Evolutionary conservation across 2,888 invertebrate genomes (phyloP), one percentile per base, ranked within the genome.

Genomic region (Pammene aurita): DNA sequence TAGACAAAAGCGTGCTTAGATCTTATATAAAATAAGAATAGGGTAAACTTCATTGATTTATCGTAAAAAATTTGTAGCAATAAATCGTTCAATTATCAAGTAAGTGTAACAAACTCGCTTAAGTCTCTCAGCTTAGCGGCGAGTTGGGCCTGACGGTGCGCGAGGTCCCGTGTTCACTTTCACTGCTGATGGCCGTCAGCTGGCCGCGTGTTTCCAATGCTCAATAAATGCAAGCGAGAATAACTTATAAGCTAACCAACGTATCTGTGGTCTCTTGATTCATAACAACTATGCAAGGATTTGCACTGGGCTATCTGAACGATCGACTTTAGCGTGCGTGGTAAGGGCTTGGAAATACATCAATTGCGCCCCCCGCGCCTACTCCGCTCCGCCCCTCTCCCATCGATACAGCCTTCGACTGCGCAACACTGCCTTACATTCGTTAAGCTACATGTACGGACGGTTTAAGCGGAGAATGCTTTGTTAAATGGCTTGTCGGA

Each of bases 121-220:
- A 64, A 34, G 44, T 55, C 42, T 44, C 42, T 55, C 13, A 14
- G 35, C 54, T 55, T 41, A 50, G 73, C 77, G 76, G 76, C 75
- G 75, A 75, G 76, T 76, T 72, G 77, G 74, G 75, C 76, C 77
- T 68, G 74, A 74, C 72, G 26, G 26, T 2, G 83, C 83, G 83
- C 84, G 84, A 84, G 84, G 81, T 81, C 77, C 77, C 79, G 80
- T 82, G 82, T 78, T 86, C 84, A 92, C 92, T 92, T 92, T 92
- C 92, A 92, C 92, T 92, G 78, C 80, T 90, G 87, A 83, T 86
- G 92, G 91, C 90, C 91, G 86, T 79, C 91, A 89, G 91, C 91
- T 90, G 89, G 80, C 77, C 72, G 67, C 77, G 34, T 34, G n/a
- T 54, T 34, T 6, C 34, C 54, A n/a, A 16, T n/a, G 34, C 54